Conservation (phyloP, 2,888 invertebrate species). For the Drosophila monieri region DNA sequence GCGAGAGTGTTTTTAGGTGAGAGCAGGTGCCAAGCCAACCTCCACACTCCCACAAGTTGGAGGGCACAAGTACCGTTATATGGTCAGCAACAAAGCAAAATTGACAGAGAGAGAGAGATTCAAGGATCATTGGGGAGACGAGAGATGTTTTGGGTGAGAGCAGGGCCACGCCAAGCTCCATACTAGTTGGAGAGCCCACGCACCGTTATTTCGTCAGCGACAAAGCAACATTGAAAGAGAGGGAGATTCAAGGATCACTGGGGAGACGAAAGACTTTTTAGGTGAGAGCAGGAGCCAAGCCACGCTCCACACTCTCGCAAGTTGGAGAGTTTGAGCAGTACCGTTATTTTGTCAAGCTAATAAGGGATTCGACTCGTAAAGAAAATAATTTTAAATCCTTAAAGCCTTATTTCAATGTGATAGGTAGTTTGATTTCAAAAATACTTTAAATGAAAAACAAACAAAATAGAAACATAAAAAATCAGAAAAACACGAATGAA, state of each 20-base stretch:
- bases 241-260: background rate
- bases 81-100: background rate
- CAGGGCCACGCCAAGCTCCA: background rate
- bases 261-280: background rate
- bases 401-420: too few species aligned
- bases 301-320: background rate
- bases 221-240: background rate
- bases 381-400: constrained; percentile 3
- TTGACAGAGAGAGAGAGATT: background rate
- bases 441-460: constrained; percentile 10
- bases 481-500: constrained; percentile 1
- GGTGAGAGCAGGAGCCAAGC: background rate
- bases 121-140: background rate
- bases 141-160: background rate
- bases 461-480: background rate
- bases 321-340: background rate
- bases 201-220: background rate
- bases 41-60: background rate
- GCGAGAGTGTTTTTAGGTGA: background rate
- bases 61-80: background rate
- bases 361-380: background rate
- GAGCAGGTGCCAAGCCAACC: background rate
- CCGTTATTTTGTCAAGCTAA: background rate
- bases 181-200: background rate
- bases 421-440: background rate